Evolutionary conservation across 2,113 vertebrate genomes (phyloP), one percentile per base, ranked within the genome.

Genomic region (Mormyrus lacerda): DNA sequence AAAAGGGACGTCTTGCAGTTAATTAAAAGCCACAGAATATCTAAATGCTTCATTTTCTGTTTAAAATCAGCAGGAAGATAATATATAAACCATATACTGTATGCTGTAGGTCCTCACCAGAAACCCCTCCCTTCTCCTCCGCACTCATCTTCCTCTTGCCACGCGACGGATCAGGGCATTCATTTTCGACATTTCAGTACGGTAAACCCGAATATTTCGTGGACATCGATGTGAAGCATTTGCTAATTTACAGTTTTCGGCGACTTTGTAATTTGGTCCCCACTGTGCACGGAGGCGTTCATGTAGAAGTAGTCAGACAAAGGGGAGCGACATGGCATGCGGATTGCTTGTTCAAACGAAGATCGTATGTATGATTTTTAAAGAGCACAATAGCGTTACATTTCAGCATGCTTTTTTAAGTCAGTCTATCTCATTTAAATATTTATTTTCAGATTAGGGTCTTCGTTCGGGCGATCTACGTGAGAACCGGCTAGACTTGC

Each of bases 41-140:
- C 27, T 9, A 2, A 61, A 31, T 50, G 27, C 11, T 50, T 27
- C 15, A 2, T 35, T 17, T 61, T 31, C 31, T 10, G n/a, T 50
- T 13, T 31, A 76, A 88, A 88, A 88, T 35, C 1, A 24, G 87
- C 44, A 5, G 15, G n/a, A 19, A 79, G 13, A 24, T 69, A 42
- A 35, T 42, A 42, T 39, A 79, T 35, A 17, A 79, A 39, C 15
- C 48, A 79, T 87, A n/a, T 39, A 58, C 21, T 10, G 35, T n/a
- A 61, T 53, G 47, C 27, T 55, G 27, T 35, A 87, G 27, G 31
- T 61, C 44, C 45, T 17, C 11, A n/a, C 6, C 24, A 65, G 58
- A 6, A 50, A 51, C 88, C 87, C 58, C 88, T 50, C 88, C 88
- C 88, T 73, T 53, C 31, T 88, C 8, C 39, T 73, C 47, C 65